These are phyloP conservation scores for Eucriotettix oculatus DNA, from an alignment of 2,888 invertebrate genomes.

Conservation along the genomic window DNA sequence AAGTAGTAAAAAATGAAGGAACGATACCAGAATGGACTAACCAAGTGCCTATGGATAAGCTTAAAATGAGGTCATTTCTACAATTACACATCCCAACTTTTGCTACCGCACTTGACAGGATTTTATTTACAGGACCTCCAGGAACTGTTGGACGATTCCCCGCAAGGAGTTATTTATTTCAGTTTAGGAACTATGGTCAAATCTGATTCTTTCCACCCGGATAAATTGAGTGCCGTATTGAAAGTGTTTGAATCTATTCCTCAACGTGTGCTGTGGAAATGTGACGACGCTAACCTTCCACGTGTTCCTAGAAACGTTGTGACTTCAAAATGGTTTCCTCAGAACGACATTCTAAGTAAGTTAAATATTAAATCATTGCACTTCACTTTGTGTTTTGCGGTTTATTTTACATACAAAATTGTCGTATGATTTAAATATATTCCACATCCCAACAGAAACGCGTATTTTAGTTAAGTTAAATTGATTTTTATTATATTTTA, in stretches of 20 bases:
- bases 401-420: no score
- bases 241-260: neutral
- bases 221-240: neutral
- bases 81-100: no score
- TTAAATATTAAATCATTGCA: neutral
- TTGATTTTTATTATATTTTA: no score
- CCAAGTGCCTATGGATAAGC: no score
- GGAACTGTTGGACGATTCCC: neutral
- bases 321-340: conserved; percentile 24
- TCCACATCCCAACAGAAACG: no score
- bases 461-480: no score
- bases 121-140: neutral
- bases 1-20: no score
- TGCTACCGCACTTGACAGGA: no score
- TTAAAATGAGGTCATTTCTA: no score
- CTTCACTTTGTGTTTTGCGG: no score
- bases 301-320: conserved; percentile 18
- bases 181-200: neutral
- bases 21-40: no score
- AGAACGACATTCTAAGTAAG: conserved; percentile 22
- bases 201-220: neutral
- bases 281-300: neutral
- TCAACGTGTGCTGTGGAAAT: conserved; percentile 12
- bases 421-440: no score
- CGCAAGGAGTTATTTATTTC: neutral